phyloP scores from a whole-genome alignment of 2,113 vertebrate species.

The Sander vitreus region DNA sequence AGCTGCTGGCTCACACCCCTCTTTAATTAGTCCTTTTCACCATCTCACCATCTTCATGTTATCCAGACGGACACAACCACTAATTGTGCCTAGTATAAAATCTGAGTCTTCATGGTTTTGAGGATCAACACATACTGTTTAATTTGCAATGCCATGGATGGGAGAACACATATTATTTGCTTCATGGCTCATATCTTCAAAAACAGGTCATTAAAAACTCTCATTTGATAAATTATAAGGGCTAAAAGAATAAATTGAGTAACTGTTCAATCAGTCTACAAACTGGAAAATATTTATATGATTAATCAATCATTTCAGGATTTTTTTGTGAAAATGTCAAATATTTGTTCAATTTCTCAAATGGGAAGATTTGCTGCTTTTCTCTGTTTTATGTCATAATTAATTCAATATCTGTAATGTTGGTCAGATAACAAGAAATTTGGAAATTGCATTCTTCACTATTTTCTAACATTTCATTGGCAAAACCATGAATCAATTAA shows the following conservation, averaged over 20 bases:
- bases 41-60: background rate
- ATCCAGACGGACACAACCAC: background rate
- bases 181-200: background rate
- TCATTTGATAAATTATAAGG: background rate
- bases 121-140: background rate
- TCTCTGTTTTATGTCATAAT: background rate
- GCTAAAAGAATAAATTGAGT: background rate
- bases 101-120: background rate
- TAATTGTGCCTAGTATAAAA: background rate
- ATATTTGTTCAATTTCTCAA: background rate
- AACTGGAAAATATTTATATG: background rate
- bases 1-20: background rate
- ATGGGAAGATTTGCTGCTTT: background rate
- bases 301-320: background rate
- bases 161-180: background rate
- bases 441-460: background rate
- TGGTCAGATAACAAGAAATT: background rate
- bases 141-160: background rate
- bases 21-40: conserved; percentile 10
- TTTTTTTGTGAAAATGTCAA: background rate
- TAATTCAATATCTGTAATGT: background rate
- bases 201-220: background rate
- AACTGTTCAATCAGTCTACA: background rate
- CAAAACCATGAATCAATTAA: too few species aligned
- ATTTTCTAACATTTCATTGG: too few species aligned